phyloP scores from a whole-genome alignment of 2,797 vertebrate genomes.

The Siniperca undulata region DNA sequence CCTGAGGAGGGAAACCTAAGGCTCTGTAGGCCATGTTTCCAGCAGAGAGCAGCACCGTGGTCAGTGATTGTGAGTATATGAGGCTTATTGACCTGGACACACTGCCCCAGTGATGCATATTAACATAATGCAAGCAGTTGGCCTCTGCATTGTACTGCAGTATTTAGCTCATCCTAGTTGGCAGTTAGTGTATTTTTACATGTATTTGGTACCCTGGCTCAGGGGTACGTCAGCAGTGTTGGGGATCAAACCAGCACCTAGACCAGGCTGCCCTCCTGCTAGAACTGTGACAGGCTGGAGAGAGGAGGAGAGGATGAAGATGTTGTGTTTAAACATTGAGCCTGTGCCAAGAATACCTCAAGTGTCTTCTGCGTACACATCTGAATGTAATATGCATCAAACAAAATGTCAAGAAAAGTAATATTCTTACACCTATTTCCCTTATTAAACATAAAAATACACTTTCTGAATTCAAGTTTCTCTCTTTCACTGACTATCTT shows the following conservation, averaged over 20 bases:
- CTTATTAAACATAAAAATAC: too few species aligned
- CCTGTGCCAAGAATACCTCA: constrained; percentile 79
- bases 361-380: constrained; percentile 61
- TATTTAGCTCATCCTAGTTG: constrained; percentile 39
- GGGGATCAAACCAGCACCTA: constrained; percentile 25
- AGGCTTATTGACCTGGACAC: constrained; percentile 5
- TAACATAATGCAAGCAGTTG: constrained; percentile 15
- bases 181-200: constrained; percentile 29
- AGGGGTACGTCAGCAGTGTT: constrained; percentile 5
- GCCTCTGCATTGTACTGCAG: constrained; percentile 15
- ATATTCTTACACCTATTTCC: too few species aligned
- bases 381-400: constrained; percentile 76
- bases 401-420: neutral
- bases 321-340: constrained; percentile 11
- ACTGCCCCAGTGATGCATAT: constrained; percentile 13
- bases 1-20: constrained; percentile 14
- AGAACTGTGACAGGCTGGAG: constrained; percentile 16
- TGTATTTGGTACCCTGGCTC: constrained; percentile 20
- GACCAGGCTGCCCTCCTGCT: neutral
- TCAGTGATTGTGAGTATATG: neutral
- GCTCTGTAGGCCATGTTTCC: neutral
- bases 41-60: constrained; percentile 10
- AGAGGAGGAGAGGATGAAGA: constrained; percentile 3
- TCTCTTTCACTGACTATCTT: too few species aligned
- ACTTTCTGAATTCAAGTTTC: too few species aligned